Conservation (phyloP, 64 coral and sea anemone species). For the Actinia tenebrosa region DNA sequence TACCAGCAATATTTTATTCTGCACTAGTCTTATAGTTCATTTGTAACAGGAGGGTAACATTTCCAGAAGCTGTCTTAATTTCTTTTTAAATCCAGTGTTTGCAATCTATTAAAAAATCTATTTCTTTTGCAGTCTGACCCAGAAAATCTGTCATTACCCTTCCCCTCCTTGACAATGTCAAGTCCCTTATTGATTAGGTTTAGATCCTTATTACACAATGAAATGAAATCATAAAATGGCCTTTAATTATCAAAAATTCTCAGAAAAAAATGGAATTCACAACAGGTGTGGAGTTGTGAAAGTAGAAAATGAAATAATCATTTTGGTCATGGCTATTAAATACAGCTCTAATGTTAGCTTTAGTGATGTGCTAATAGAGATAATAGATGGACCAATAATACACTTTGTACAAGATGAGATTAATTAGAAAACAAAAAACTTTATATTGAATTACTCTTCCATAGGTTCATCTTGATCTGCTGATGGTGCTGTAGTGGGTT, state of each 20-base stretch:
- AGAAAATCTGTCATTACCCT: neutral
- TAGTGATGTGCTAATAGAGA: neutral
- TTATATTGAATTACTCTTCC: slow-evolving; percentile 7
- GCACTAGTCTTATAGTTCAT: too few species aligned
- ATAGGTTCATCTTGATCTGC: neutral
- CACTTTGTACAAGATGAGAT: slow-evolving; percentile 4
- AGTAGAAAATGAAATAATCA: neutral
- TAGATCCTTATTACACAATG: neutral
- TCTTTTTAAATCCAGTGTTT: too few species aligned
- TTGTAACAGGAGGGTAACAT: too few species aligned
- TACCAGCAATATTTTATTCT: too few species aligned
- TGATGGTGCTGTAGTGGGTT: neutral
- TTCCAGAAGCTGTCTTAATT: too few species aligned
- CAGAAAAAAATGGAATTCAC: neutral
- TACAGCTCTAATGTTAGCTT: neutral
- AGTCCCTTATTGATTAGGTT: neutral
- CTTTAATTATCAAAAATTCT: slow-evolving; percentile 5
- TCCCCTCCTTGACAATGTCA: too few species aligned
- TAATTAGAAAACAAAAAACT: neutral
- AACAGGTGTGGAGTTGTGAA: neutral
- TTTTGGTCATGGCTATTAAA: neutral
- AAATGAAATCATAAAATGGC: neutral
- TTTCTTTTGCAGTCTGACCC: too few species aligned
- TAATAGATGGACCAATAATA: neutral
- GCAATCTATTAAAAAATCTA: neutral